These are phyloP conservation scores for Paradoxurus hermaphroditus DNA, from an alignment of 2,113 vertebrate species.

Conservation along the genomic window DNA sequence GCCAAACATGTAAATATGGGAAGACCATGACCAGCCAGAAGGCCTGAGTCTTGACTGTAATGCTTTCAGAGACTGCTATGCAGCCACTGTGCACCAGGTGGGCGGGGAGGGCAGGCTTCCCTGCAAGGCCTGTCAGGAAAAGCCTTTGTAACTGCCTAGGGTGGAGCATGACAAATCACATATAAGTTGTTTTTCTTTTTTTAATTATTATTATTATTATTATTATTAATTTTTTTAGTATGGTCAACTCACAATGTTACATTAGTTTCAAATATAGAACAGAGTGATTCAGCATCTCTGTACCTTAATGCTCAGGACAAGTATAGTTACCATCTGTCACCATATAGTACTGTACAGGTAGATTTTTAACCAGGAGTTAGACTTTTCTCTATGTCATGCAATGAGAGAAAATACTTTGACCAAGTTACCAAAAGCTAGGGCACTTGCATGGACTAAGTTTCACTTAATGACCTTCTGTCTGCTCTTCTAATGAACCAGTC, in stretches of 20 bases:
- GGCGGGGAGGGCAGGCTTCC: not conserved
- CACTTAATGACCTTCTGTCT: not conserved
- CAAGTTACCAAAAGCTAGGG: not conserved
- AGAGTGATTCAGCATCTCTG: not conserved
- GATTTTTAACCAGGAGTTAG: not conserved
- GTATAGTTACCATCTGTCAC: not conserved
- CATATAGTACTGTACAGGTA: not conserved
- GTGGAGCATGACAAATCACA: not conserved
- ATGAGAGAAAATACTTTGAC: not conserved
- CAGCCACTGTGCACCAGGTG: fast-evolving
- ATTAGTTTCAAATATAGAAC: not conserved
- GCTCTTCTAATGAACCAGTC: not conserved
- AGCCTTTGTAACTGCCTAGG: too few species aligned
- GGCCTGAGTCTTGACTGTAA: fast-evolving
- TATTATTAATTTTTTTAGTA: not conserved
- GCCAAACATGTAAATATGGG: fast-evolving
- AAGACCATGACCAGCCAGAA: fast-evolving
- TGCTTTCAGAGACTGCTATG: not conserved
- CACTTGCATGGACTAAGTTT: not conserved
- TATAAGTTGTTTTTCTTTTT: not conserved
- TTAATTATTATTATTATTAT: too few species aligned
- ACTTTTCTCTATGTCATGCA: not conserved
- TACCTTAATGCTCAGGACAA: not conserved
- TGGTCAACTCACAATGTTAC: not conserved
- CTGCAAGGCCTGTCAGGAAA: not conserved